Evolutionary conservation across 1,140 invertebrate genomes (phyloP).

Genomic region (Archegozetes longisetosus): DNA sequence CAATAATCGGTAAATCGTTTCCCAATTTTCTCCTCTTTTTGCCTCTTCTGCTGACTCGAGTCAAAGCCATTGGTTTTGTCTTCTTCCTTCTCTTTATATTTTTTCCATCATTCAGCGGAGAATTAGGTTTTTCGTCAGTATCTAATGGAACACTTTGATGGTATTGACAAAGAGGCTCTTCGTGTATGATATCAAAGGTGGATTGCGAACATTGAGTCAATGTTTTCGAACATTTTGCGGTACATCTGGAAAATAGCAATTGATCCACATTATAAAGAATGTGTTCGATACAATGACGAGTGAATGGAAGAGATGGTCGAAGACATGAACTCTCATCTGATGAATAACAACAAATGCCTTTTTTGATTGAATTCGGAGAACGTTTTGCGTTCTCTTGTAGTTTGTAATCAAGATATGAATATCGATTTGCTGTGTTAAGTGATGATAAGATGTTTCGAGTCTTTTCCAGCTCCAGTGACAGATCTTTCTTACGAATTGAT

Average conservation of each 20-base stretch:
- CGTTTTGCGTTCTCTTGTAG: background rate
- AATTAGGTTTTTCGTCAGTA: background rate
- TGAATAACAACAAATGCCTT: conserved; percentile 29
- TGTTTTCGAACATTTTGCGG: conserved; percentile 70
- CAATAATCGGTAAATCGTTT: background rate
- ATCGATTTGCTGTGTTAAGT: background rate
- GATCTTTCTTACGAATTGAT: background rate
- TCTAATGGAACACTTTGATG: conserved; percentile 42
- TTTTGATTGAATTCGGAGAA: conserved; percentile 11
- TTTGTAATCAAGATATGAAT: background rate
- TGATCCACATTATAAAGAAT: conserved; percentile 74
- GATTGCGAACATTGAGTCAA: conserved; percentile 63
- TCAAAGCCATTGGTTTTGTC: background rate
- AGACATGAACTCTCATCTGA: conserved; percentile 34
- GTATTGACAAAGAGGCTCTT: conserved; percentile 61
- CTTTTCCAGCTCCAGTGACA: background rate
- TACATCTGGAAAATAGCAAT: conserved; percentile 70
- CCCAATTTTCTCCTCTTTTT: background rate
- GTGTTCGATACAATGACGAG: conserved; percentile 62
- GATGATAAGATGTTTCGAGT: background rate
- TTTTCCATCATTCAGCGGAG: background rate
- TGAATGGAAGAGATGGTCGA: conserved; percentile 53
- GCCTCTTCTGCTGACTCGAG: background rate
- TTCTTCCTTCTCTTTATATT: background rate
- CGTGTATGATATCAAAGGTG: conserved; percentile 65